Percentiles rank a stretch among this genome's conserved stretches.
Evolutionary conservation across 2,797 vertebrate species (phyloP).

Genomic region (Pelochelys cantorii): DNA sequence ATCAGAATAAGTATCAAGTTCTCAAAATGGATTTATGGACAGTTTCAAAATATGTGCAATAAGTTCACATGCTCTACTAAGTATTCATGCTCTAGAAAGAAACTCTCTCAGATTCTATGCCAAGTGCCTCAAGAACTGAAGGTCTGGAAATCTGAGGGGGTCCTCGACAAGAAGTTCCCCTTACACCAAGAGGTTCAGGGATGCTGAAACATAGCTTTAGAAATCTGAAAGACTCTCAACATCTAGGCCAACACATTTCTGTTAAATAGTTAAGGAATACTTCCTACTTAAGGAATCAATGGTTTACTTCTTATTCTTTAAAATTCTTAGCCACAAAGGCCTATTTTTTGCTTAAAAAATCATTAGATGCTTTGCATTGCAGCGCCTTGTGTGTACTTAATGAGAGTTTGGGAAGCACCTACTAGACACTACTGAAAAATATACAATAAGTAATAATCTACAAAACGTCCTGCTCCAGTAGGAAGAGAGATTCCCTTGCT

Average conservation of each 20-base stretch:
- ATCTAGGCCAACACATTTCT: not conserved
- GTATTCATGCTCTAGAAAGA: not conserved
- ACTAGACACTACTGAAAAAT: not conserved
- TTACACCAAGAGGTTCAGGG: not conserved
- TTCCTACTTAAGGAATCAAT: not conserved
- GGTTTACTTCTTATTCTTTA: not conserved
- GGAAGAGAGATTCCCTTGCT: not conserved
- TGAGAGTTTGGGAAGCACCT: not conserved
- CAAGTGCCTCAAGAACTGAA: not conserved
- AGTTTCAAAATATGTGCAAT: not conserved
- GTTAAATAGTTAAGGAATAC: too few species aligned
- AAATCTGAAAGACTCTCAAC: not conserved
- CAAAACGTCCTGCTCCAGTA: not conserved
- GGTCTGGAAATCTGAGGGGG: not conserved
- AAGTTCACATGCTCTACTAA: not conserved
- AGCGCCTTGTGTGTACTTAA: not conserved
- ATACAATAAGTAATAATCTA: not conserved
- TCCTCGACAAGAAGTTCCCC: not conserved
- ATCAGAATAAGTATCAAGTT: not conserved
- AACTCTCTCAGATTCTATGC: not conserved
- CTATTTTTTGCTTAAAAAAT: not conserved
- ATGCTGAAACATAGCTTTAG: not conserved
- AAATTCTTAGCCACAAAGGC: not conserved
- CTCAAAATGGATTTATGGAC: not conserved
- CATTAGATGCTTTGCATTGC: not conserved